phyloP scores from a whole-genome alignment of 2,113 vertebrate genomes.

The Paradisaea rubra region DNA sequence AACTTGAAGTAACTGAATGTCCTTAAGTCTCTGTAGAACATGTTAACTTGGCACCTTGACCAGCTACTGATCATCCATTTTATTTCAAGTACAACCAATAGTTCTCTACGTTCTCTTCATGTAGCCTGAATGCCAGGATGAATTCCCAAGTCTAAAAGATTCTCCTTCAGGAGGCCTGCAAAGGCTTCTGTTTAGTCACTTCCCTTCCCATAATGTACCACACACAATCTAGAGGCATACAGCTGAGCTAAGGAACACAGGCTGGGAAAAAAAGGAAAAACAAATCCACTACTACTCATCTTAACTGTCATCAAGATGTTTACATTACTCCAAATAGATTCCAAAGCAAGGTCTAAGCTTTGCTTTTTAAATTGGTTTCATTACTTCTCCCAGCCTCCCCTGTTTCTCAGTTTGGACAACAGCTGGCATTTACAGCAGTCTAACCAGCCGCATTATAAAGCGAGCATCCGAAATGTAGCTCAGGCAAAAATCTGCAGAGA shows the following conservation, averaged over 20 bases:
- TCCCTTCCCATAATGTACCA: not conserved
- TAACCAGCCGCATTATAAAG: not conserved
- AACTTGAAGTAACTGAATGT: not conserved
- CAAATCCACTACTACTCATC: not conserved
- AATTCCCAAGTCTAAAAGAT: not conserved
- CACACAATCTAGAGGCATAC: not conserved
- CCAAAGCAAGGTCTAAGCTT: not conserved
- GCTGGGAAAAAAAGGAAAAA: not conserved
- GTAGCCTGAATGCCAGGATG: not conserved
- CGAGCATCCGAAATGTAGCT: not conserved
- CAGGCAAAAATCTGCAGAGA: not conserved
- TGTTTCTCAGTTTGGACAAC: not conserved
- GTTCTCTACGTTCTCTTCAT: rapidly evolving
- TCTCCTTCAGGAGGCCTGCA: not conserved
- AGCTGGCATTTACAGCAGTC: not conserved
- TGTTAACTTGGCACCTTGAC: not conserved
- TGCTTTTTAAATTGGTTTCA: not conserved
- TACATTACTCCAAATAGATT: not conserved
- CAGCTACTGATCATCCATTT: rapidly evolving
- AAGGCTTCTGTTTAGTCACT: not conserved
- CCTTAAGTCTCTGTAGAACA: not conserved
- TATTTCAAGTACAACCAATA: not conserved
- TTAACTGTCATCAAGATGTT: not conserved
- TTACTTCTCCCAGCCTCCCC: not conserved
- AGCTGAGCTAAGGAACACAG: not conserved